Conservation (phyloP, 2,888 invertebrate genomes). For the Agonopterix heracliana region DNA sequence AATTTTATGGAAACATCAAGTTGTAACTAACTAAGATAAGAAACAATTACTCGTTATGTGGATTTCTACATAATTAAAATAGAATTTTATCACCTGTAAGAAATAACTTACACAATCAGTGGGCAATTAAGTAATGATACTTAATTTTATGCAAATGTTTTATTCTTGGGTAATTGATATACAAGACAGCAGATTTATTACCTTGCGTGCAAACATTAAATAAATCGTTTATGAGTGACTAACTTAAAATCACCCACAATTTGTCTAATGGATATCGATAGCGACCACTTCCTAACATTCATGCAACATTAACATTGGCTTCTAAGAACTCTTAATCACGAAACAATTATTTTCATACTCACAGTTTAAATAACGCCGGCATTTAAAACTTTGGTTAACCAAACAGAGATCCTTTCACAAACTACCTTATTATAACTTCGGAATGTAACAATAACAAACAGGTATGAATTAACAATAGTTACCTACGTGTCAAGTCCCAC, state of each 20-base stretch:
- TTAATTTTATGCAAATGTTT: slow-evolving; percentile 52
- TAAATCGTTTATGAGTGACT: slow-evolving; percentile 51
- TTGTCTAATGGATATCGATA: slow-evolving; percentile 53
- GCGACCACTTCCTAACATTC: slow-evolving; percentile 40
- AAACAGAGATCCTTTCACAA: slow-evolving; percentile 7
- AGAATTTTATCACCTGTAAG: slow-evolving; percentile 11
- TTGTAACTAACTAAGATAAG: not conserved
- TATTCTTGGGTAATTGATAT: slow-evolving; percentile 43
- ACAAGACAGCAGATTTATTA: slow-evolving; percentile 33
- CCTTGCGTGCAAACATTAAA: slow-evolving; percentile 62
- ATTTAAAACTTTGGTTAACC: slow-evolving; percentile 5
- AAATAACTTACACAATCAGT: slow-evolving; percentile 39
- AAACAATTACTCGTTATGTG: not conserved
- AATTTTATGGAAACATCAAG: no score
- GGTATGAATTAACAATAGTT: slow-evolving; percentile 65
- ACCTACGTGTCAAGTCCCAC: slow-evolving; percentile 74
- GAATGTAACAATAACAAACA: slow-evolving; percentile 63
- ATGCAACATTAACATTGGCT: slow-evolving; percentile 25
- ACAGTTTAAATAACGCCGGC: not conserved
- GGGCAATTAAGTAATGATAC: slow-evolving; percentile 42
- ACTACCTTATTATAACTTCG: slow-evolving; percentile 27
- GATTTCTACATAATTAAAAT: not conserved
- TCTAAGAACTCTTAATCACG: slow-evolving; percentile 36
- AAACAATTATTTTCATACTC: slow-evolving; percentile 3
- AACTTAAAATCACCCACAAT: slow-evolving; percentile 46